Evolutionary conservation across 2,797 vertebrate species (phyloP), one percentile per base, ranked within the genome.

Genomic region (Cyclopterus lumpus): DNA sequence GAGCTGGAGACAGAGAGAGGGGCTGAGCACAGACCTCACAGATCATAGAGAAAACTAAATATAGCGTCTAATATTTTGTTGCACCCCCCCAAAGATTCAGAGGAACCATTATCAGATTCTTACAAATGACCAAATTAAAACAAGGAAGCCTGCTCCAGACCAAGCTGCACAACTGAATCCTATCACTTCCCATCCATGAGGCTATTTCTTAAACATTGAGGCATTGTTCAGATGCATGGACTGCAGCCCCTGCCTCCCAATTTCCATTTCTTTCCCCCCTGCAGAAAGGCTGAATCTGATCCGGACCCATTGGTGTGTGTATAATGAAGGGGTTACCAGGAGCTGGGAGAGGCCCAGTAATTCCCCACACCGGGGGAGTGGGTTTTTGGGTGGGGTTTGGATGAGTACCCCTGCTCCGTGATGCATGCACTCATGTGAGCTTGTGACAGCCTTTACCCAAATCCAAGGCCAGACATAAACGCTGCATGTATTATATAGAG

Each of bases 281-380:
- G 81, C 81, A 89, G 92, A 92, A 92, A 87, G 92, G 79, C 88
- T 92, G 94, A 95, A 94, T 96, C 94, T 94, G 94, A 95, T 95
- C 94, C 93, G 92, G 92, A 93, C 88, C 88, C 95, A 95, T 94
- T 95, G 95, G 94, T 95, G 95, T 95, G 95, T 95, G 95, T 93
- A 95, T 96, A 96, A 96, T 96, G 95, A 96, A 95, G 93, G 93
- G 95, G 95, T 95, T 95, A 95, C 94, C 90, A 91, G 93, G 91
- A 95, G 95, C 94, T 92, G 93, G 93, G 93, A 94, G 94, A 95
- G 95, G 94, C 95, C 93, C 91, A 91, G 94, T 96, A 95, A 96
- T 96, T 96, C 95, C 93, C 93, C 84, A 64, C 94, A 95, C 94
- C 92, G 77, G 92, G 93, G 94, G 92, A 94, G 94, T 87, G 92